phyloP scores from a whole-genome alignment of 1,140 invertebrate genomes.

The Lethrus apterus region DNA sequence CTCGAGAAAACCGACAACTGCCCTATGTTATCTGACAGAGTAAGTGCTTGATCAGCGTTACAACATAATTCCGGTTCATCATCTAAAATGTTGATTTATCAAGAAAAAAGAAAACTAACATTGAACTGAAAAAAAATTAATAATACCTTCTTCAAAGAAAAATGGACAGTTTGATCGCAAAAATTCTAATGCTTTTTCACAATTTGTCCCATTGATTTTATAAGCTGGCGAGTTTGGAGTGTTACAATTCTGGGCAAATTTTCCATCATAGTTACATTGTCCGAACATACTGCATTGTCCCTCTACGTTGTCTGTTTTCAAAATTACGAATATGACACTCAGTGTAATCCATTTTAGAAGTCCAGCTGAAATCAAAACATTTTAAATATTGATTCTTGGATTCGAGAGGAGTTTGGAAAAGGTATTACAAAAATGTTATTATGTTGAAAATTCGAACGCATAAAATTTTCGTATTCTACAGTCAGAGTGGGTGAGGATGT shows the following conservation, averaged over 20 bases:
- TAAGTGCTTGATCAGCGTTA: slow-evolving; percentile 41
- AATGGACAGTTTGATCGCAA: slow-evolving; percentile 19
- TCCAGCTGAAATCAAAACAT: too few relatives aligned
- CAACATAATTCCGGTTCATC: slow-evolving; percentile 46
- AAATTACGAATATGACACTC: too few relatives aligned
- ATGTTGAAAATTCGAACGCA: too few relatives aligned
- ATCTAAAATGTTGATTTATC: not conserved
- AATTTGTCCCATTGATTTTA: too few relatives aligned
- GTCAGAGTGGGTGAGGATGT: too few relatives aligned
- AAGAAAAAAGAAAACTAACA: not conserved
- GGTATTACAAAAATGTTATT: too few relatives aligned
- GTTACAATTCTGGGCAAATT: slow-evolving; percentile 2
- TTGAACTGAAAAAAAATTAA: not conserved
- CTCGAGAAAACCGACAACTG: slow-evolving; percentile 51
- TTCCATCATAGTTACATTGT: not conserved
- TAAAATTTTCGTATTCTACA: too few relatives aligned
- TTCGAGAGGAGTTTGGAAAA: too few relatives aligned
- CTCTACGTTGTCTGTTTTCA: too few relatives aligned
- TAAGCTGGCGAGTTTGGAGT: not conserved
- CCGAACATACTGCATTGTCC: slow-evolving; percentile 2
- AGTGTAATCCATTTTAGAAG: too few relatives aligned
- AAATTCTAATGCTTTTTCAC: not conserved
- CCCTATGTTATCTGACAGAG: slow-evolving; percentile 42
- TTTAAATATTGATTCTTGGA: too few relatives aligned
- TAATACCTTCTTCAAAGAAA: slow-evolving; percentile 19